Base-by-base conservation (phyloP, 2,113 vertebrate species). In the Ceyx cyanopectus region DNA sequence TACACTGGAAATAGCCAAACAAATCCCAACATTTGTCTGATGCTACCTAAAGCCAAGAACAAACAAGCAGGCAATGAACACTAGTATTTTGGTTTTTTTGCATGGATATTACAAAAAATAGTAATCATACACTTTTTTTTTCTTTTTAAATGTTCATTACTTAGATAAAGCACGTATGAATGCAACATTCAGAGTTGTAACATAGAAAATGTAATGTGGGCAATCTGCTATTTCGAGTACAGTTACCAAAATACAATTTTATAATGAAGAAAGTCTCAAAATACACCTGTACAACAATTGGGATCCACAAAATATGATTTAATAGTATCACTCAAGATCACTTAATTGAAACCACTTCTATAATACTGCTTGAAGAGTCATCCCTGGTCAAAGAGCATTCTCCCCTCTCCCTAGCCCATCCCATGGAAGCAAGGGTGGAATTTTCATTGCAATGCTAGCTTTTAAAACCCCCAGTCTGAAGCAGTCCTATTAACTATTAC, bases 191-290 rank as follows among this genome's bases (percentile, higher is more conserved):
- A 89, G 94, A 96, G 91, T 45, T 93, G 70, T 91, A 96, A 97
- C 94, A 97, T 88, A 97, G 95, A 97, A 98, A 95, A 95, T 89
- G 89, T 97, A 89, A 97, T 82, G 93, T 56, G 95, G 94, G 96
- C 75, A 96, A 96, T 95, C 86, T 97, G 94, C 97, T 97, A 94
- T 95, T 97, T 86, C 92, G 97, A 96, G 89, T 96, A 97, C 93
- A 97, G 90, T 97, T 97, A 97, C 93, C 96, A 97, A 97, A 97
- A 97, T 88, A 97, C 97, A 97, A 95, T 94, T 97, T 96, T 95
- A 96, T 97, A 95, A 96, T 96, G 97, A 98, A 97, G 97, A 46
- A 88, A 96, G 93, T 97, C 95, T 96, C 96, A 93, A 97, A 97
- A 97, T 96, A 95, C 93, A 97, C 91, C 92, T 97, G 90, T 97